Percentiles rank a stretch among this genome's conserved stretches.
phyloP scores from a whole-genome alignment of 2,888 invertebrate genomes.

The Parochlus steinenii region DNA sequence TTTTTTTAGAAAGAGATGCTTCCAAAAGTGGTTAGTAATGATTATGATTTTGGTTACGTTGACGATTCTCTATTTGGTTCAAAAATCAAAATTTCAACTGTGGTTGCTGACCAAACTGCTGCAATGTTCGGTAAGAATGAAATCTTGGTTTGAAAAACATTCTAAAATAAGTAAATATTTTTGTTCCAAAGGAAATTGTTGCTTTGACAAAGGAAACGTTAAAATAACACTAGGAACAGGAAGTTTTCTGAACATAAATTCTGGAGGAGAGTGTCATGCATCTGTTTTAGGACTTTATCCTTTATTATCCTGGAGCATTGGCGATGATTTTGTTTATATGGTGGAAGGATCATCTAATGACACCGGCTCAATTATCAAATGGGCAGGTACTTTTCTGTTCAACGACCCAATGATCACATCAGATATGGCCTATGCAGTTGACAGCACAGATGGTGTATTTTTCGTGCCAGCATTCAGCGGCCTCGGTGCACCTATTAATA shows the following conservation, averaged over 20 bases:
- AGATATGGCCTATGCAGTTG: slow-evolving; percentile 46
- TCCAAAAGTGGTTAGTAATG: slow-evolving; percentile 67
- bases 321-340: slow-evolving; percentile 45
- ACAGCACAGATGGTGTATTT: slow-evolving; percentile 58
- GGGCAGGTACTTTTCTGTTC: slow-evolving; percentile 57
- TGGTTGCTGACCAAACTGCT: slow-evolving; percentile 57
- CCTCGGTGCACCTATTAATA: slow-evolving; percentile 76
- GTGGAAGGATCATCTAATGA: slow-evolving; percentile 81
- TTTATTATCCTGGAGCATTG: slow-evolving; percentile 64
- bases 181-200: too few species aligned
- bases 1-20: slow-evolving; percentile 45
- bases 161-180: too few species aligned
- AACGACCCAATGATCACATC: slow-evolving; percentile 46
- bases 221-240: slow-evolving; percentile 89
- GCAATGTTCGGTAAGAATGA: slow-evolving; percentile 82
- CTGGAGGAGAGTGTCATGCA: slow-evolving; percentile 56
- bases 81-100: slow-evolving; percentile 58
- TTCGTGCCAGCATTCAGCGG: slow-evolving; percentile 86
- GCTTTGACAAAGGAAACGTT: slow-evolving; percentile 57
- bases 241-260: slow-evolving; percentile 73
- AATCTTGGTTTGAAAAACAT: too few species aligned
- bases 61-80: slow-evolving; percentile 52
- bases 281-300: slow-evolving; percentile 79
- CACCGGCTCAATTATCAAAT: slow-evolving; percentile 72
- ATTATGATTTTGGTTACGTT: slow-evolving; percentile 53